Base-by-base conservation (phyloP, 2,113 vertebrate species). In the Microtus ochrogaster region DNA sequence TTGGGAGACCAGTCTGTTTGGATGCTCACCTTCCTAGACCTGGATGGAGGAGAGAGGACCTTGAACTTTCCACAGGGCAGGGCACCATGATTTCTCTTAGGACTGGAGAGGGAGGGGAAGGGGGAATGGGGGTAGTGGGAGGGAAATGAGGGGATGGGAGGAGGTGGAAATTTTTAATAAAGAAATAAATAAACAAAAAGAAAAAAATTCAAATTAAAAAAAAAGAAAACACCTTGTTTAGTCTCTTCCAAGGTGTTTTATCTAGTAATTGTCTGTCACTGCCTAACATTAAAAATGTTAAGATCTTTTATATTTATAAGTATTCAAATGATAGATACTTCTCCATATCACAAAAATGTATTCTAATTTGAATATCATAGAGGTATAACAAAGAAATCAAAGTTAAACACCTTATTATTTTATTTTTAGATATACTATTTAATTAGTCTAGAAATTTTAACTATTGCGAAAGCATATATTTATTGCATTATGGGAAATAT, bases 351-450 rank as follows among this genome's bases (percentile, higher is more conserved):
- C 19, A 82, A 39, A 26, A 61, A 39, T 0, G 66, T 9, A 72
- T n/a, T 1, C n/a, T 12, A 89, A 14, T 36, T 17, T 85, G 86
- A 3, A 87, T 13, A 55, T 13, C 14, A 7, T 19, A 73, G 11
- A 8, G 41, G 24, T 1, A 70, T 44, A 14, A 66, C 13, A 19
- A 86, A 90, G 28, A 96, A 89, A 81, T 24, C 4, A 1, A 81
- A 94, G 94, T 30, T 41, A 7, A 84, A 89, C 65, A 26, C 33
- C 9, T 8, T 81, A 92, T 13, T 90, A 94, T 13, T 82, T 13
- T 87, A 94, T 13, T 82, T 76, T 92, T 47, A 47, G 49, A 72
- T 1, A 61, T 49, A 92, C 78, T 68, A 95, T 90, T 90, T 73
- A 76, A 86, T 36, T 8, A 68, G 5, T 63, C 8, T 65, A 39